Evolutionary conservation across 1,140 invertebrate species (phyloP).

Genomic region (Megalonaias nervosa): DNA sequence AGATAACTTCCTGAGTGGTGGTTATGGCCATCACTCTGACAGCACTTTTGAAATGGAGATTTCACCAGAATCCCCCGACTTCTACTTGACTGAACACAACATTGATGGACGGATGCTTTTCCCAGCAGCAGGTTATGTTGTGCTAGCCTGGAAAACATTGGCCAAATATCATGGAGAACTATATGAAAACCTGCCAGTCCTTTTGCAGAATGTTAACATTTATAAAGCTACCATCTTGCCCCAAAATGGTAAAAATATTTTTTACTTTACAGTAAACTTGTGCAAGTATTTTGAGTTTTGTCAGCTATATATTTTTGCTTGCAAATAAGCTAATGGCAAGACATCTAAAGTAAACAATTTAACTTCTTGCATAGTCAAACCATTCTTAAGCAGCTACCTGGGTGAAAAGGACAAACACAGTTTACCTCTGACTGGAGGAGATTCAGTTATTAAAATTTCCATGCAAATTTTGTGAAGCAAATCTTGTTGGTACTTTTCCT

Average conservation of each 20-base stretch:
- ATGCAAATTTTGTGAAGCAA: too few relatives aligned
- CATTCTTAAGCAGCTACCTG: too few relatives aligned
- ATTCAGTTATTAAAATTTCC: too few relatives aligned
- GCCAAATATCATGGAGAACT: constrained; percentile 86
- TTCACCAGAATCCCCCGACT: constrained; percentile 78
- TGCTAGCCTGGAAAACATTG: constrained; percentile 92
- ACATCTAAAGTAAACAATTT: too few relatives aligned
- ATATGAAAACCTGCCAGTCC: constrained; percentile 85
- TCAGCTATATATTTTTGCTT: too few relatives aligned
- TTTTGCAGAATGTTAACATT: constrained; percentile 91
- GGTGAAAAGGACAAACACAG: too few relatives aligned
- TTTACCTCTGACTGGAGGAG: too few relatives aligned
- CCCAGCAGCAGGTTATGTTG: constrained; percentile 95
- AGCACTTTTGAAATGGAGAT: constrained; percentile 76
- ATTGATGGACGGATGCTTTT: constrained; percentile 95
- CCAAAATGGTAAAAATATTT: constrained; percentile 76
- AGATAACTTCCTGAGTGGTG: constrained; percentile 59
- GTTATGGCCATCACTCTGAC: constrained; percentile 51
- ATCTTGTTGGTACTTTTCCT: too few relatives aligned
- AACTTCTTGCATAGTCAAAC: too few relatives aligned
- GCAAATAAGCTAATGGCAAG: too few relatives aligned
- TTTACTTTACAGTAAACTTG: too few relatives aligned
- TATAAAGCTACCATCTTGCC: constrained; percentile 93
- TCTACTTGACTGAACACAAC: constrained; percentile 84
- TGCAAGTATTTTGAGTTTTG: too few relatives aligned